These are phyloP conservation scores for Oplegnathus fasciatus DNA, from an alignment of 2,113 vertebrate species.

Conservation along the genomic window DNA sequence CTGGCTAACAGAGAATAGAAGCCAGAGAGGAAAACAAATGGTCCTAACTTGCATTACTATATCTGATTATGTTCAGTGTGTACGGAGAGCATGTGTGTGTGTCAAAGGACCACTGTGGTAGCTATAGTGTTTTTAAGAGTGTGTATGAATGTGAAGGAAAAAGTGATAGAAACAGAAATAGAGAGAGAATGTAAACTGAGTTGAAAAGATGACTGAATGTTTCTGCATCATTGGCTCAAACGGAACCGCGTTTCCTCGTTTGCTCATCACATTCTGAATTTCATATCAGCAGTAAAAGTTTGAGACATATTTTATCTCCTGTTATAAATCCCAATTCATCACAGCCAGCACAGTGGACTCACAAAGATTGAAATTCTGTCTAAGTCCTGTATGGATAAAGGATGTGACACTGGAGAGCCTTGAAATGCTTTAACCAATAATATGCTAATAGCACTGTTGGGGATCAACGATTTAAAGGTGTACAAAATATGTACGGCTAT, in stretches of 20 bases:
- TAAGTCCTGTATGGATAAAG: not conserved
- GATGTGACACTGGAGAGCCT: not conserved
- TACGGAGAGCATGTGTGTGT: constrained; percentile 8
- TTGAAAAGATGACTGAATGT: not conserved
- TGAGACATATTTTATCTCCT: not conserved
- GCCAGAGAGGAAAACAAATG: constrained; percentile 47
- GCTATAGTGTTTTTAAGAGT: not conserved
- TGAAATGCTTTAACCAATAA: constrained; percentile 15
- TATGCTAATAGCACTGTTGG: too few relatives aligned
- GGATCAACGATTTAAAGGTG: too few relatives aligned
- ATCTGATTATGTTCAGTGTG: constrained; percentile 17
- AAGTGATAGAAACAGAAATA: constrained; percentile 4
- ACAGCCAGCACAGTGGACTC: not conserved
- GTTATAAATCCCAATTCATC: constrained; percentile 2
- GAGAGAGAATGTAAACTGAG: not conserved
- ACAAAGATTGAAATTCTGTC: not conserved
- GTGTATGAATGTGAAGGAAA: not conserved
- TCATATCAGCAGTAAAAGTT: constrained; percentile 29
- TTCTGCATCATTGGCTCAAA: not conserved
- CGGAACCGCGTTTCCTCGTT: not conserved
- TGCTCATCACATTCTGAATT: not conserved
- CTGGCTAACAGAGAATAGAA: constrained; percentile 35
- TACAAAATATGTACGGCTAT: too few relatives aligned
- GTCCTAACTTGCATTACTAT: constrained; percentile 19
- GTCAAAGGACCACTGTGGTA: not conserved